Percentiles rank a stretch among this genome's conserved stretches.
Conservation (phyloP, 1,140 invertebrate species). For the Bombus pascuorum region DNA sequence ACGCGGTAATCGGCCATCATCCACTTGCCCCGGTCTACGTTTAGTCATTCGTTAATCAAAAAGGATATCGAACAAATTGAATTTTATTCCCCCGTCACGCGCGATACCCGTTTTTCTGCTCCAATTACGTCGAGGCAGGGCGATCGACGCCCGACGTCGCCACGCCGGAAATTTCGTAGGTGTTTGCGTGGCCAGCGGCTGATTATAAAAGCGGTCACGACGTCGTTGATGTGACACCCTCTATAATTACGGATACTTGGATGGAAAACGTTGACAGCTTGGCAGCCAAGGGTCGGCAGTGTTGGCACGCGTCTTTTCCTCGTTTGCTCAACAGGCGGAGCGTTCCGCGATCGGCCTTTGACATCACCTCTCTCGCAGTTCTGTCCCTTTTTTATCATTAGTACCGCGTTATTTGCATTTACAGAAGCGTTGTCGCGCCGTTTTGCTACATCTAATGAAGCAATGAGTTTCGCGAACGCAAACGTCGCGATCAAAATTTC, state of each 20-base stretch:
- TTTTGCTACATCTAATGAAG: background rate
- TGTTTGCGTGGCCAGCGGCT: slow-evolving; percentile 42
- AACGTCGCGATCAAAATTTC: background rate
- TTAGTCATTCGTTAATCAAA: slow-evolving; percentile 12
- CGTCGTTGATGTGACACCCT: slow-evolving; percentile 9
- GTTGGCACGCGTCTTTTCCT: slow-evolving; percentile 17
- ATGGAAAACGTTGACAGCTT: slow-evolving; percentile 63
- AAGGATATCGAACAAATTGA: slow-evolving; percentile 31
- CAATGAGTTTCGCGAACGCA: background rate
- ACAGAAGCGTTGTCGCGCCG: background rate
- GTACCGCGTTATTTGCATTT: background rate
- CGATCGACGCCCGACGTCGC: background rate
- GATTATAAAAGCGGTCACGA: slow-evolving; percentile 65
- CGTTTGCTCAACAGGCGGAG: slow-evolving; percentile 68
- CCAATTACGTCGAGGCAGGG: slow-evolving; percentile 3
- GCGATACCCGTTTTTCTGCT: background rate
- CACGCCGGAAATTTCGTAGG: slow-evolving; percentile 29
- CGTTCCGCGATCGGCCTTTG: slow-evolving; percentile 46
- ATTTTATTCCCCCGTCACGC: background rate
- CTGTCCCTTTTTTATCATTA: background rate
- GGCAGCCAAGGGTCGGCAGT: background rate
- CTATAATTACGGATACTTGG: slow-evolving; percentile 76
- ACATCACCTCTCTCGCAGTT: slow-evolving; percentile 4
- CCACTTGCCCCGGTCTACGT: slow-evolving; percentile 28
- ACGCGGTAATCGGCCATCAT: slow-evolving; percentile 43